A percentile compares a stretch with the other conserved stretches of the same genome.
These are phyloP conservation scores for Dasypus novemcinctus DNA, from an alignment of 2,113 vertebrate genomes.

Conservation along the genomic window DNA sequence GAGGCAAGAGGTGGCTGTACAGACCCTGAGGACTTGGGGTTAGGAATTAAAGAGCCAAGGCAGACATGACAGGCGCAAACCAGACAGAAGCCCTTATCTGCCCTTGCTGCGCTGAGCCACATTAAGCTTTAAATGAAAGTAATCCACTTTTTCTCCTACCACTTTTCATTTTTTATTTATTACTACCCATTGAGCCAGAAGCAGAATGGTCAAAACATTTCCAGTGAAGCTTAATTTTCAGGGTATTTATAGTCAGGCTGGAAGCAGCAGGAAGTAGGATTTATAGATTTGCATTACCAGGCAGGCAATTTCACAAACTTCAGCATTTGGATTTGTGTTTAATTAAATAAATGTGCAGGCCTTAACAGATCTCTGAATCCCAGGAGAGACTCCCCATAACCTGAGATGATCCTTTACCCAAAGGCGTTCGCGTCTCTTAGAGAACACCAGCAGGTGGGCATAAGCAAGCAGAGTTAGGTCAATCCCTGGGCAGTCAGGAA, in stretches of 20 bases:
- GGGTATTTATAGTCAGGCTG: conserved; percentile 42
- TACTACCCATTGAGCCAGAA: conserved; percentile 34
- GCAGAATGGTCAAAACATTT: conserved; percentile 60
- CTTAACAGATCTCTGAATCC: conserved; percentile 51
- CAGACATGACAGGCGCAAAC: background rate
- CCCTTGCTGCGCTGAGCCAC: background rate
- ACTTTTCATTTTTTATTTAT: conserved; percentile 66
- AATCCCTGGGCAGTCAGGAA: conserved; percentile 27
- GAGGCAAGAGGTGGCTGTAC: background rate
- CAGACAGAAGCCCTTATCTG: background rate
- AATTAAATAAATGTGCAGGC: conserved; percentile 52
- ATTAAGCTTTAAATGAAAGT: conserved; percentile 55
- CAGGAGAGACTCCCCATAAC: background rate
- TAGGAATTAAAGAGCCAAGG: background rate
- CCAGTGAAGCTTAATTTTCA: conserved; percentile 33
- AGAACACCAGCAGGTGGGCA: background rate
- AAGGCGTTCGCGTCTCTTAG: background rate
- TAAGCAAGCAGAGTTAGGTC: background rate
- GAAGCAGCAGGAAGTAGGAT: conserved; percentile 59
- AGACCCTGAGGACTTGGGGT: background rate
- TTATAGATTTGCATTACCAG: conserved; percentile 63
- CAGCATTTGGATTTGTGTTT: conserved; percentile 50
- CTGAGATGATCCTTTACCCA: conserved; percentile 26
- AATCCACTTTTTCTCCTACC: conserved; percentile 42
- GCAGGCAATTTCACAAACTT: conserved; percentile 52